phyloP scores from a whole-genome alignment of 2,888 invertebrate genomes.

The Cartodere bifasciata region DNA sequence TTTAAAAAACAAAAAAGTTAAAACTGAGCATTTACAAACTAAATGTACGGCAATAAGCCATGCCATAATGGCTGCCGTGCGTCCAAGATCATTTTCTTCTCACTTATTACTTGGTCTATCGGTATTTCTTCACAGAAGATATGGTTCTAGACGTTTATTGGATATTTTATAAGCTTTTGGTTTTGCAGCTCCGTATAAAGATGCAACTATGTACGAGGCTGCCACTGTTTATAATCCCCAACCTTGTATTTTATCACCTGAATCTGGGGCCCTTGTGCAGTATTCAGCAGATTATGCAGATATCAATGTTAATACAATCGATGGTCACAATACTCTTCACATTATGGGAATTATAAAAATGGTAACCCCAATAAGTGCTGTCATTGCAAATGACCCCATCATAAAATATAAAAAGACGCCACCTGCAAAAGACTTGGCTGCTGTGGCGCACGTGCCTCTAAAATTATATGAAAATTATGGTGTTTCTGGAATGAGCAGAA shows the following conservation, averaged over 20 bases:
- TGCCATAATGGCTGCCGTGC: slow-evolving; percentile 24
- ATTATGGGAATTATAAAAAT: slow-evolving; percentile 23
- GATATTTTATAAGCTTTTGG: slow-evolving; percentile 25
- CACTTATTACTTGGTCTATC: slow-evolving; percentile 22
- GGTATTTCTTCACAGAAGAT: slow-evolving; percentile 25
- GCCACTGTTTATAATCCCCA: slow-evolving; percentile 25
- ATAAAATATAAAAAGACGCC: slow-evolving; percentile 23
- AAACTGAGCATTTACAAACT: slow-evolving; percentile 13
- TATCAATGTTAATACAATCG: slow-evolving; percentile 23
- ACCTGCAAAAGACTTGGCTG: slow-evolving; percentile 17
- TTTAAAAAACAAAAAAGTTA: slow-evolving; percentile 16
- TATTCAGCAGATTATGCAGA: slow-evolving; percentile 24
- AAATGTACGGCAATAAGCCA: slow-evolving; percentile 19
- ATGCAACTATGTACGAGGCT: slow-evolving; percentile 18
- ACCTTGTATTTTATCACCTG: slow-evolving; percentile 26
- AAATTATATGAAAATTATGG: slow-evolving; percentile 16
- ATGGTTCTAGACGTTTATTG: slow-evolving; percentile 25
- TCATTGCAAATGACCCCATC: slow-evolving; percentile 19
- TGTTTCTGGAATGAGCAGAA: slow-evolving; percentile 15
- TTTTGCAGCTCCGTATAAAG: slow-evolving; percentile 25
- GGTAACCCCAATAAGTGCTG: slow-evolving; percentile 19
- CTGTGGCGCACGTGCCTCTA: slow-evolving; percentile 16
- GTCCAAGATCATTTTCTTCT: slow-evolving; percentile 21
- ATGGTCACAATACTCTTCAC: slow-evolving; percentile 22
- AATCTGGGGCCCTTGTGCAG: slow-evolving; percentile 23